Base-by-base conservation (phyloP, 1,140 invertebrate genomes). In the Nasonia longicornis region DNA sequence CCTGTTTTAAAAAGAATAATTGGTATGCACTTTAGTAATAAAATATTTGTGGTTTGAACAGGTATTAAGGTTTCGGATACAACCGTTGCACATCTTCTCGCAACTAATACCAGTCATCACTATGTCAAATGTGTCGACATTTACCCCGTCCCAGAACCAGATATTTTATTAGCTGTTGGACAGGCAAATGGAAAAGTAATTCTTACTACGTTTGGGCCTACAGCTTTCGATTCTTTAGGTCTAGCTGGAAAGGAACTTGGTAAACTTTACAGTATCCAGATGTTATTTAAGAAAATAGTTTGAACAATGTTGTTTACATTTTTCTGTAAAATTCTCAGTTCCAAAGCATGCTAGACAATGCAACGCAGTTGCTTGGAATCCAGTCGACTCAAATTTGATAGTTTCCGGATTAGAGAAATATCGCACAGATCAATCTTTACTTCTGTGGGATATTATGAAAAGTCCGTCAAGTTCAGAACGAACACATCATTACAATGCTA, bases 331-430 rank as follows among this genome's bases (percentile, higher is more conserved):
- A 38, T 71, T 87, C 88, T 2, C 82, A 97, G 96, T 93, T 76
- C 95, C 96, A 2, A 94, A 95, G 78, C 95, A 96, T 89, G 92
- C 95, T 52, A 91, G 97, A 42, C 94, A 95, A 85, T 98, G 97
- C 87, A 97, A 97, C 79, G 93, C 95, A n/a, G 92, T 98, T 4
- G 93, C 94, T 48, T 98, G 97, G 97, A 97, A 96, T 91, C 94
- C 94, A n/a, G 87, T 93, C n/a, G 96, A 98, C 82, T 92, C 92
- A 11, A 95, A 97, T 88, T 92, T 97, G 81, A 87, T 99, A 74
- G 95, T 96, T 3, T 95, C 94, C 80, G 97, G 96, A 0, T 92
- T 98, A 82, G 97, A 98, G 82, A 97, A 96, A 87, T 94, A 96
- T 86, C 92, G 96, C 81, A 94, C 94, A n/a, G 96, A 97, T 87